These are phyloP conservation scores for Indicator indicator DNA, from an alignment of 2,113 vertebrate species.

Conservation along the genomic window DNA sequence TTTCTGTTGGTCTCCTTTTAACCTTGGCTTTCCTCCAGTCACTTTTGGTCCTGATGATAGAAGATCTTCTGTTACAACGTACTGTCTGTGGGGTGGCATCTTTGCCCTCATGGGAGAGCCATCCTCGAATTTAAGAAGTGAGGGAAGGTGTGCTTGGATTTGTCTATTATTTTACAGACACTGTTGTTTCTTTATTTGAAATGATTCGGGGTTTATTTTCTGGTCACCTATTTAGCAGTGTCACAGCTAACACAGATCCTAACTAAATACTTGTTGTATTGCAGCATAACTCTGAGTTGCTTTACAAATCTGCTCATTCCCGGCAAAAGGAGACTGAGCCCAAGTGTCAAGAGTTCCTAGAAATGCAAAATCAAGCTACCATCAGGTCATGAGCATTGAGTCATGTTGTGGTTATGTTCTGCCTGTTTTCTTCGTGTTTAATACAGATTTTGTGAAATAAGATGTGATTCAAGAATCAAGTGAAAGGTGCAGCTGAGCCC, in stretches of 20 bases:
- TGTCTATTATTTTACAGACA: not conserved
- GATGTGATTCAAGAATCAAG: not conserved
- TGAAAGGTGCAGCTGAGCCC: not conserved
- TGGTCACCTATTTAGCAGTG: not conserved
- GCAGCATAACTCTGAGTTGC: not conserved
- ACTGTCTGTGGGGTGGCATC: not conserved
- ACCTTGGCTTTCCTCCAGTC: constrained; percentile 45
- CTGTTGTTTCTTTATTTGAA: not conserved
- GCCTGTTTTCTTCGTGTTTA: not conserved
- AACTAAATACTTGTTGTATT: not conserved
- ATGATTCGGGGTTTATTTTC: not conserved
- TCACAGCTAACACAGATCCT: not conserved
- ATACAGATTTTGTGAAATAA: not conserved
- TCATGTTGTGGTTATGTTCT: not conserved
- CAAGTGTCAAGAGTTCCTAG: not conserved
- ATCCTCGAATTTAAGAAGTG: not conserved
- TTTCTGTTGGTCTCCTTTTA: constrained; percentile 48
- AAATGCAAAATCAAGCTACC: not conserved
- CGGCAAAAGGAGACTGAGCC: not conserved
- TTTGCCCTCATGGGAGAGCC: not conserved
- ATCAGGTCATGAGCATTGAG: fast-evolving
- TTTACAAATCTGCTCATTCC: not conserved
- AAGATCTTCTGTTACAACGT: not conserved
- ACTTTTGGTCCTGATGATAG: not conserved
- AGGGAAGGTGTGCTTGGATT: not conserved